Percentiles rank a stretch among this genome's conserved stretches.
Conservation (phyloP, 2,888 invertebrate genomes). For the Cheilosia urbana region DNA sequence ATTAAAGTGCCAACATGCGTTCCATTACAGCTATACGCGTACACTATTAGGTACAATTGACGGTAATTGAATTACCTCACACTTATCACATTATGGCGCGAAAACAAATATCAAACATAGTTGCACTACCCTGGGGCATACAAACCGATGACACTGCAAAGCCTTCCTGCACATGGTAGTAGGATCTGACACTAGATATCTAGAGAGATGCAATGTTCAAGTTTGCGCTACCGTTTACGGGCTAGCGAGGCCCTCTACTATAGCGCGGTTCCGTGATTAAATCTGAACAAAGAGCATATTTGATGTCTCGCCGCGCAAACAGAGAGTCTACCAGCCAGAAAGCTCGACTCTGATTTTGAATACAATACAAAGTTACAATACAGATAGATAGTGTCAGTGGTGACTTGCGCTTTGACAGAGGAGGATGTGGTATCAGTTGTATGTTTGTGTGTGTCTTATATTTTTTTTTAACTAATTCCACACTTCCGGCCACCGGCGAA, state of each 20-base stretch:
- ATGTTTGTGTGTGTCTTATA: conserved; percentile 21
- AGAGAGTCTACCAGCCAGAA: conserved; percentile 28
- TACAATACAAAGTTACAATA: neutral
- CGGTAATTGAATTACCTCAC: conserved; percentile 71
- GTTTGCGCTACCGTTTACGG: conserved; percentile 33
- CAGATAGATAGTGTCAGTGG: neutral
- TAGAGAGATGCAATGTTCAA: neutral
- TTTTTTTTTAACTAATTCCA: conserved; percentile 55
- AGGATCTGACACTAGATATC: conserved; percentile 18
- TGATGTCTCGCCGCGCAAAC: neutral
- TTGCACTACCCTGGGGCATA: neutral
- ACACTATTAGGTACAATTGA: conserved; percentile 34
- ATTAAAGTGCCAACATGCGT: conserved; percentile 59
- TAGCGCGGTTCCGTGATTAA: conserved; percentile 1
- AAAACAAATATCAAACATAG: conserved; percentile 45
- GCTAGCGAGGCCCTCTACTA: conserved; percentile 2
- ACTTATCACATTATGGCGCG: conserved; percentile 63
- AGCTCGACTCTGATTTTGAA: conserved; percentile 24
- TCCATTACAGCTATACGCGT: neutral
- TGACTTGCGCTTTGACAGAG: conserved; percentile 13
- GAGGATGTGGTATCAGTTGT: neutral
- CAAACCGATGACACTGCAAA: conserved; percentile 14
- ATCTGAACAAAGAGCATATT: conserved; percentile 29
- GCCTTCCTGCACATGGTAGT: conserved; percentile 14
- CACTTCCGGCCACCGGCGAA: conserved; percentile 58